Conservation (phyloP, 2,888 invertebrate species). For the Stenichneumon culpator region DNA sequence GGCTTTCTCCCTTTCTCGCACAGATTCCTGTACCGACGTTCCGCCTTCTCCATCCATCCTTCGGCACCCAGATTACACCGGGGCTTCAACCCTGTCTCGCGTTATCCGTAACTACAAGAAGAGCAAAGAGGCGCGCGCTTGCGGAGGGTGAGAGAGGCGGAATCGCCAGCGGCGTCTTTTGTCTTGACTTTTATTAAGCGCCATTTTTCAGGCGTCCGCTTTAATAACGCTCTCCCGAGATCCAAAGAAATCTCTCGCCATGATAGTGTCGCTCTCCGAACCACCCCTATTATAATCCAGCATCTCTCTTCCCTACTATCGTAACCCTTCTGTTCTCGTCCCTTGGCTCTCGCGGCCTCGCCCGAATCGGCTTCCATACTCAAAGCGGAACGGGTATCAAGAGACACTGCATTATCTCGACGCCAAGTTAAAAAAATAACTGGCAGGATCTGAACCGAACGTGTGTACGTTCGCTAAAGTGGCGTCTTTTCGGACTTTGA, state of each 20-base stretch:
- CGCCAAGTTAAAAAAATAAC: background rate
- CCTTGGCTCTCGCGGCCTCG: background rate
- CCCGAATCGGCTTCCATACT: background rate
- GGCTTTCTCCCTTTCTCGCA: conserved; percentile 29
- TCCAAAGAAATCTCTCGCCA: conserved; percentile 54
- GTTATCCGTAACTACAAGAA: conserved; percentile 16
- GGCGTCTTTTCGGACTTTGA: too few species aligned
- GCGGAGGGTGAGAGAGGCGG: conserved; percentile 56
- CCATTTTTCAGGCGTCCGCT: conserved; percentile 76
- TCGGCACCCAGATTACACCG: conserved; percentile 41
- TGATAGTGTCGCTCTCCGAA: conserved; percentile 42
- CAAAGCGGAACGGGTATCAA: background rate
- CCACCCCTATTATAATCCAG: conserved; percentile 15
- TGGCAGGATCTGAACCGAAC: too few species aligned
- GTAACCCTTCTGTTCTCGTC: conserved; percentile 5
- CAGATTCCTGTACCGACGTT: conserved; percentile 26
- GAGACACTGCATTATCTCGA: background rate
- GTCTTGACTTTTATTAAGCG: conserved; percentile 77
- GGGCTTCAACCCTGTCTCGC: conserved; percentile 20
- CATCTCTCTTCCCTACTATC: conserved; percentile 3
- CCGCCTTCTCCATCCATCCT: conserved; percentile 24
- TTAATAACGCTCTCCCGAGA: conserved; percentile 74
- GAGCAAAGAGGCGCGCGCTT: conserved; percentile 13
- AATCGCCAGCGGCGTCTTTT: conserved; percentile 75
- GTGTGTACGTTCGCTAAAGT: too few species aligned